These are phyloP conservation scores for Varroa destructor DNA, from an alignment of 1,140 invertebrate genomes.

Conservation along the genomic window DNA sequence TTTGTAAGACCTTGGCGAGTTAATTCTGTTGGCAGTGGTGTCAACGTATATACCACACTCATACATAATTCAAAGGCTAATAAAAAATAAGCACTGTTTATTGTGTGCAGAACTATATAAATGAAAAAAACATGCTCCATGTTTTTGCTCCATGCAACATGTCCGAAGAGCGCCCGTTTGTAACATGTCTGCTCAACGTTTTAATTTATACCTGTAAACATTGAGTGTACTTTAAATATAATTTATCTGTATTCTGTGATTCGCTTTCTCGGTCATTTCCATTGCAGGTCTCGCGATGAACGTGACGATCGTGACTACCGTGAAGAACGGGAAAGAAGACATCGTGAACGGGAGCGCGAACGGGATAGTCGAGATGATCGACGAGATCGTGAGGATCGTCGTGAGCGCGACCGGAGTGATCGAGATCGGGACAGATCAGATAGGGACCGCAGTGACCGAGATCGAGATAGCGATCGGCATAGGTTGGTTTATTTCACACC, in stretches of 20 bases:
- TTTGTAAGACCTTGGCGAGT: slow-evolving; percentile 5
- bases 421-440: slow-evolving; percentile 31
- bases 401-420: slow-evolving; percentile 32
- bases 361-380: slow-evolving; percentile 33
- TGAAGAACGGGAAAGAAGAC: slow-evolving; percentile 32
- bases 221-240: no score
- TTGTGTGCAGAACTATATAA: slow-evolving; percentile 27
- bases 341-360: slow-evolving; percentile 29
- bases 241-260: no score
- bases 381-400: slow-evolving; percentile 8
- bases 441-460: slow-evolving; percentile 32
- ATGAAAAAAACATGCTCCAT: slow-evolving; percentile 27
- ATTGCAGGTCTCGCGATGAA: slow-evolving; percentile 28
- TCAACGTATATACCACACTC: slow-evolving; percentile 29
- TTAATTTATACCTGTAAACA: no score
- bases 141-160: neutral
- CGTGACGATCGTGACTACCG: slow-evolving; percentile 32
- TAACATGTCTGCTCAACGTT: no score
- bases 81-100: neutral
- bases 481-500: neutral
- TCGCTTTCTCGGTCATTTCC: neutral
- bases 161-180: no score
- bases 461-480: slow-evolving; percentile 33
- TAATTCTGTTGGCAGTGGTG: slow-evolving; percentile 44
- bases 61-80: slow-evolving; percentile 29